Evolutionary conservation across 2,797 vertebrate species (phyloP), one percentile per base, ranked within the genome.

Genomic region (Todus mexicanus): DNA sequence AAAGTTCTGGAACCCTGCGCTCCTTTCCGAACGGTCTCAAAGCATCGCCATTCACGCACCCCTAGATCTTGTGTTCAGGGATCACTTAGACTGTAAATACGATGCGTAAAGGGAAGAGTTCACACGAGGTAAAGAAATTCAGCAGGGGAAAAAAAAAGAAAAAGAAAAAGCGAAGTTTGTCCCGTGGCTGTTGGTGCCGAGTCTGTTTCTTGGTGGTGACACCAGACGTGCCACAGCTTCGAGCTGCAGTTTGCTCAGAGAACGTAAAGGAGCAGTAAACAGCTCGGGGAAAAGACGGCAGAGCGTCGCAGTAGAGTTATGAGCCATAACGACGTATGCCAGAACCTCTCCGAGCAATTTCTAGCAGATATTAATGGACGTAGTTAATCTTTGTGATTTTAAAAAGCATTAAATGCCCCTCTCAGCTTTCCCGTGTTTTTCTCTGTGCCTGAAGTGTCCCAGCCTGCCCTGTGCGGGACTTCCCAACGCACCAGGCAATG

Each of bases 121-220:
- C 63, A 18, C 51, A 48, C 91, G 74, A 51, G 54, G 76, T 61
- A 57, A 89, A 92, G 76, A 56, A 73, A 82, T 61, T 68, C 71
- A 65, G 22, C 7, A 16, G 27, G 31, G 48, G 12, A 50, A 18
- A 45, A 8, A 45, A 45, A 45, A 20, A 45, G 19, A 7, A 10
- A 16, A 54, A 29, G 45, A 71, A 59, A 73, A 54, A 63, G 50
- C n/a, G 69, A 88, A 11, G 20, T 81, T 83, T 90, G 77, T 60
- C 92, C 71, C 9, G 3, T 82, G 63, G 76, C 80, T 93, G 90
- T 66, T 64, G 38, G 72, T 75, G 87, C 82, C 53, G 75, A 77
- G 57, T 74, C 87, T 53, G 48, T 57, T 93, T 45, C 90, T 87
- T 85, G 54, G 23, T 88, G 88, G 57, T 53, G 76, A 89, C 91